Base-by-base conservation (phyloP, 2,888 invertebrate genomes). In the Limnephilus lunatus region DNA sequence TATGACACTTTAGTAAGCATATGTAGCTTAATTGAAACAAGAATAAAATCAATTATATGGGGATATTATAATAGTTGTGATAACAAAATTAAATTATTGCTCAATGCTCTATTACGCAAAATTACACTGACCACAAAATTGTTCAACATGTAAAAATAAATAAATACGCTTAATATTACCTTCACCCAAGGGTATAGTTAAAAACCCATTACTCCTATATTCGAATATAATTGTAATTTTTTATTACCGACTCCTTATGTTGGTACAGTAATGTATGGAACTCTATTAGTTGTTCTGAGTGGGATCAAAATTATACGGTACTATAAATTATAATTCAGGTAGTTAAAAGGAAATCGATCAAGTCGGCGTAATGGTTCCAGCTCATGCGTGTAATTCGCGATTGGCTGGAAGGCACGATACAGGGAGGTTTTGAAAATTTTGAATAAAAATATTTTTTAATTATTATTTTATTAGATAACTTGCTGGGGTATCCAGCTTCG, bases 311-410 rank as follows among this genome's bases (percentile, higher is more conserved):
- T 68, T 68, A 68, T 68, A 68, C 68, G 25, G 25, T n/a, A 68
- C 32, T 14, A 32, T 83, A 83, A 83, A 68, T 83, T 14, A 32
- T 83, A 83, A 83, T 83, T 25, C 83, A 35, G 83, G 35, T 83
- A 83, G 83, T 83, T 32, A 83, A 83, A 83, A 44, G 25, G 86
- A 86, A 86, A 86, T 86, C 86, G 86, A 86, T 86, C 86, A 86
- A n/a, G 39, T 86, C n/a, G 30, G 44, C 48, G n/a, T 48, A 86
- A 86, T 86, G 86, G 86, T 44, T 39, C 14, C 12, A 44, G 44
- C 86, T 86, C 86, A 86, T 86, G 86, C 86, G 86, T 86, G 44
- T 86, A 86, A 86, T 86, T 86, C 14, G 86, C 86, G 44, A 86
- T 86, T 86, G n/a, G 86, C n/a, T 32, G 25, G 35, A 25, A 83